Conservation (phyloP, 2,113 vertebrate species). For the Hyaena hyaena region DNA sequence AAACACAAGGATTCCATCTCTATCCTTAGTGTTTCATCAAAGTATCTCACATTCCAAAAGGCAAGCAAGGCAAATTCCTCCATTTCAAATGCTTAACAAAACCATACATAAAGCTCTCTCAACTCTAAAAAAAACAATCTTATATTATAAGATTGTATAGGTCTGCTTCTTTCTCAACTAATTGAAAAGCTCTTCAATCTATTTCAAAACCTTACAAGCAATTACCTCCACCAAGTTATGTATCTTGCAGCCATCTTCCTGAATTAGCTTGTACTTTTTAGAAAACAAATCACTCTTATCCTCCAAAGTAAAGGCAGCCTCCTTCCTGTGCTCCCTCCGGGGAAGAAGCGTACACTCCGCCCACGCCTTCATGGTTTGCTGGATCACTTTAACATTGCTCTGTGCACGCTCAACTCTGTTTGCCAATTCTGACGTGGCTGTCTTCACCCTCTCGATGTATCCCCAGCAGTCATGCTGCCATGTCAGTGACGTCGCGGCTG, state of each 20-base stretch:
- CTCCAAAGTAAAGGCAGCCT: slow-evolving; percentile 84
- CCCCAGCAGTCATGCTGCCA: slow-evolving; percentile 88
- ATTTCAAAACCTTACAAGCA: not conserved
- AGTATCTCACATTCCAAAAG: not conserved
- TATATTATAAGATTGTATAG: not conserved
- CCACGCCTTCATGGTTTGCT: slow-evolving; percentile 87
- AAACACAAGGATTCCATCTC: not conserved
- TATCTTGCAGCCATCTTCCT: slow-evolving; percentile 86
- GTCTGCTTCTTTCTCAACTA: not conserved
- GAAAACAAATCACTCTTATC: slow-evolving; percentile 85
- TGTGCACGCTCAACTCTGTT: slow-evolving; percentile 85
- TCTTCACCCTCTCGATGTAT: slow-evolving; percentile 84
- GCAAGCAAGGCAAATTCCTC: not conserved
- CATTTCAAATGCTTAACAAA: not conserved
- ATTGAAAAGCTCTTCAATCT: not conserved
- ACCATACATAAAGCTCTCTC: not conserved
- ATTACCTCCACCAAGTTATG: slow-evolving; percentile 87
- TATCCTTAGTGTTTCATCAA: not conserved
- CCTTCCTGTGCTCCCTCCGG: slow-evolving; percentile 88
- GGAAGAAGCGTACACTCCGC: slow-evolving; percentile 85
- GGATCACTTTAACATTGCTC: slow-evolving; percentile 84
- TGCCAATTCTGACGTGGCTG: slow-evolving; percentile 80
- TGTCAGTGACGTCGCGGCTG: slow-evolving; percentile 79
- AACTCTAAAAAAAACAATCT: not conserved
- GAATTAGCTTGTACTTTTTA: slow-evolving; percentile 85